Evolutionary conservation across 23 tunicate species (phyloP), one percentile per base, ranked within the genome.

Genomic region (Styela plicata): DNA sequence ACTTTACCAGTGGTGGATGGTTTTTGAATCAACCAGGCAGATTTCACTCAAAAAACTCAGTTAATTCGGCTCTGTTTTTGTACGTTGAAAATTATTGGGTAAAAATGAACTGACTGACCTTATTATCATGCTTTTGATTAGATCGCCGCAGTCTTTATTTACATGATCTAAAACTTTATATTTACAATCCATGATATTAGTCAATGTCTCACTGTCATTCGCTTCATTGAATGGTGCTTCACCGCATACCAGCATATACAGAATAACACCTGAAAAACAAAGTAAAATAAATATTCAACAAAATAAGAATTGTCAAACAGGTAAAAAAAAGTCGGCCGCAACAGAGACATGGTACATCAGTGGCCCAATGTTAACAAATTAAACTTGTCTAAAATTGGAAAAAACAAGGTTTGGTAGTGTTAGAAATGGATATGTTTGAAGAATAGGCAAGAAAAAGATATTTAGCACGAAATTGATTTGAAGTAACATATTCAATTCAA

Each of bases 201-300:
- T 90, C 34, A 95, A 69, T 30, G 99, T 95, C 61, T 95, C 99
- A 33, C 92, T 86, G 85, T 95, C 99, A 67, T 95, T 95, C 63
- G 99, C 95, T 83, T 95, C 99, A 74, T 95, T 95, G 67, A 95
- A 95, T 10, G 99, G 99, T n/a, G 99, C 99, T 17, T 88, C 87
- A 0, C 99, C 99, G 83, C 96, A 95, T 22, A 95, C 96, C 33
- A 95, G 87, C 99, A 95, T 95, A 83, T 95, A 95, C 73, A 95
- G 63, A 25, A 95, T 95, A 1, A 95, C 99, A 34, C 99, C 99
- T 90, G 44, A 65, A 85, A 84, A 88, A n/a, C 5, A 30, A 10
- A 29, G 52, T 3, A 44, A 78, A 37, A 29, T 80, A 67, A 16
- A 80, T 63, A 19, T 23, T 63, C 79, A 80, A 33, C 69, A 17